phyloP scores from a whole-genome alignment of 2,113 vertebrate species.

The Bothrops jararaca region DNA sequence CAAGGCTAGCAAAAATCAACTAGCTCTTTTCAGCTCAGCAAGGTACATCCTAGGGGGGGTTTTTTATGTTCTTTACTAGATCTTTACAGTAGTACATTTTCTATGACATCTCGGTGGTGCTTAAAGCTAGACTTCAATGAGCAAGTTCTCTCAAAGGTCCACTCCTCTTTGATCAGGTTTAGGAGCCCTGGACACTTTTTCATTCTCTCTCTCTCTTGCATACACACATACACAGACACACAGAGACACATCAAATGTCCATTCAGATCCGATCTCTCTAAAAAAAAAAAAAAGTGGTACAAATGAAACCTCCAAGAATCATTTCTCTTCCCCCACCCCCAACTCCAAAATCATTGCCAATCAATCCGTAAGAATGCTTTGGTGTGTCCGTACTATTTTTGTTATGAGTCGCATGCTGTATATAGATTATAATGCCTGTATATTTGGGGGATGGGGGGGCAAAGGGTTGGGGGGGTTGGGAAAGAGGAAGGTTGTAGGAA shows the following conservation, averaged over 20 bases:
- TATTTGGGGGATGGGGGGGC: neutral
- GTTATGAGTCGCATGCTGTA: slow-evolving; percentile 69
- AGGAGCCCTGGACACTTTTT: slow-evolving; percentile 22
- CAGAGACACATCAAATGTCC: slow-evolving; percentile 36
- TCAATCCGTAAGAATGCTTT: slow-evolving; percentile 51
- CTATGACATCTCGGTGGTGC: neutral
- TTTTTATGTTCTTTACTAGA: neutral
- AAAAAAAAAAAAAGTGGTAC: slow-evolving; percentile 41
- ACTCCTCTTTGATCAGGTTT: slow-evolving; percentile 32
- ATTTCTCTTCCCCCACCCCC: slow-evolving; percentile 15
- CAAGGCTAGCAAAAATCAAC: neutral
- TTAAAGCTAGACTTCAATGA: slow-evolving; percentile 14
- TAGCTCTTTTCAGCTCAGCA: slow-evolving; percentile 4
- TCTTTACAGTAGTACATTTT: slow-evolving; percentile 13
- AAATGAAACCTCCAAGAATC: slow-evolving; percentile 27
- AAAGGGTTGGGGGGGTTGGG: neutral
- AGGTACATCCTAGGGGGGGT: neutral
- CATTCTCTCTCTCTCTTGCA: neutral
- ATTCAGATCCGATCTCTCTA: slow-evolving; percentile 35
- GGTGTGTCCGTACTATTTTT: slow-evolving; percentile 53
- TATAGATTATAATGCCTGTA: slow-evolving; percentile 57
- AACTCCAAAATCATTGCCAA: slow-evolving; percentile 37
- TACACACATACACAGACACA: neutral
- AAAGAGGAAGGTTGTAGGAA: neutral
- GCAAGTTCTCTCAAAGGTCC: slow-evolving; percentile 10